These are phyloP conservation scores for Nomada fucata DNA, from an alignment of 2,888 invertebrate genomes.

Conservation along the genomic window DNA sequence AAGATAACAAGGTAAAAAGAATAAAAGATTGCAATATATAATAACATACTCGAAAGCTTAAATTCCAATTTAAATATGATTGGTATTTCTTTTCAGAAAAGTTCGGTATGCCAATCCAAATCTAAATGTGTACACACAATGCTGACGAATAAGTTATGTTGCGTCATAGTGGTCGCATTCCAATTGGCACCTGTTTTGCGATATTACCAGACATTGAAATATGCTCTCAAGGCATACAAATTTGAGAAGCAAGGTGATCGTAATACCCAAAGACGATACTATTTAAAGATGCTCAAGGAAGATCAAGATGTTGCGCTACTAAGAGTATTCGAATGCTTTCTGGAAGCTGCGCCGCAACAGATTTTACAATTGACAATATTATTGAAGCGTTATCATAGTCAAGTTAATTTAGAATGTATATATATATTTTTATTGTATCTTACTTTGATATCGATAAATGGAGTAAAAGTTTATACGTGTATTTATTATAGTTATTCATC, in stretches of 20 bases:
- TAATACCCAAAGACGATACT: slow-evolving; percentile 88
- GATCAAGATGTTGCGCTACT: slow-evolving; percentile 92
- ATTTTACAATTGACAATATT: slow-evolving; percentile 90
- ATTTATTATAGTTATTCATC: slow-evolving; percentile 85
- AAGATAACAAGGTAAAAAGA: slow-evolving; percentile 78
- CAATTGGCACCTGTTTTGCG: slow-evolving; percentile 91
- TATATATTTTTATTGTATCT: slow-evolving; percentile 21
- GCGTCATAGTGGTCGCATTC: slow-evolving; percentile 84
- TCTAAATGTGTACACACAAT: slow-evolving; percentile 52
- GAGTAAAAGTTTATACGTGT: slow-evolving; percentile 17
- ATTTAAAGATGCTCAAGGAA: slow-evolving; percentile 90
- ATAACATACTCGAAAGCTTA: too few relatives aligned
- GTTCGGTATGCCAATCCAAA: slow-evolving; percentile 33
- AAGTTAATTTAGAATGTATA: slow-evolving; percentile 85
- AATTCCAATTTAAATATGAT: not conserved
- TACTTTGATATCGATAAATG: slow-evolving; percentile 63
- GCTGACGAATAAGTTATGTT: slow-evolving; percentile 62
- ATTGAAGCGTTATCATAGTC: slow-evolving; percentile 86
- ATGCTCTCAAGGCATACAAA: slow-evolving; percentile 88
- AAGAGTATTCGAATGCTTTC: slow-evolving; percentile 91
- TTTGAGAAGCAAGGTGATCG: slow-evolving; percentile 87
- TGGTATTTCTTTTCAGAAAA: slow-evolving; percentile 62
- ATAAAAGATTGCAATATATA: too few relatives aligned
- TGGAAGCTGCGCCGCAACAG: slow-evolving; percentile 93
- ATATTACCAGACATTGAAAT: slow-evolving; percentile 87